Base-by-base conservation (phyloP, 2,113 vertebrate genomes). In the Casuarius casuarius region DNA sequence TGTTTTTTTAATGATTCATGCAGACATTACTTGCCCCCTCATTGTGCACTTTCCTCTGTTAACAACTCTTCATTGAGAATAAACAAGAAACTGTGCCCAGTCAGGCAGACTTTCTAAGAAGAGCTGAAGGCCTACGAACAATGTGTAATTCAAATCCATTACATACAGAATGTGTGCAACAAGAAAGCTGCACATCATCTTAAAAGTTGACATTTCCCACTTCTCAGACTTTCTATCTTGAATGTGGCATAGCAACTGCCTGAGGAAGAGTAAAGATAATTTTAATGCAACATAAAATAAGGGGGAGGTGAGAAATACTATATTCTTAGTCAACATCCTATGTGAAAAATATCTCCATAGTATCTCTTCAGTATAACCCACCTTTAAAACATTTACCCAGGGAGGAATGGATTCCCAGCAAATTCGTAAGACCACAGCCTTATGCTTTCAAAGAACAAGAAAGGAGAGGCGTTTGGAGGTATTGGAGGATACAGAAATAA, bases 241-340 rank as follows among this genome's bases (percentile, higher is more conserved):
- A 95, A 76, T 28, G 52, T 94, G 93, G 89, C 84, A 82, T 90
- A 96, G 92, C 95, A 92, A 83, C 77, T 95, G 95, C 92, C 67
- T 83, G 76, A 92, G 58, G 78, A 91, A 95, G 95, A 97, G 96
- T 97, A 95, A 97, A 95, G 96, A 94, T 76, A 93, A 94, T 89
- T 80, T 83, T 94, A 97, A 95, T 79, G 85, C 28, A 84, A 93
- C 95, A 73, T 84, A 94, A 97, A 97, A 92, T 90, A 94, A 95
- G 96, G 80, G 65, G 90, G 89, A 97, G 95, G 96, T 98, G 96
- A 93, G 93, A 97, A 94, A 94, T 91, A 83, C 92, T 96, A 89
- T 67, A 66, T 95, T 94, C 93, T 90, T 92, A 84, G 93, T 96
- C 89, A 94, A 95, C 83, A 94, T 94, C 79, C 94, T 94, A 70